Percentiles rank a stretch among this genome's conserved stretches.
phyloP scores from a whole-genome alignment of 1,140 invertebrate genomes.

The honey bee (Apis mellifera) region Amel_HAv3.1 CM009939.2:9792001-9792500 shows the following conservation, averaged over 20 bases:
- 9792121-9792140: neutral
- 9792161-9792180: conserved; percentile 2
- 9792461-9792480: neutral
- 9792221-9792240: neutral
- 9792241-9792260: neutral
- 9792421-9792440: neutral
- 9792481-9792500: neutral
- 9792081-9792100: conserved; percentile 25
- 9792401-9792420: neutral
- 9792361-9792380: conserved; percentile 6
- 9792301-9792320: conserved; percentile 41
- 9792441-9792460: neutral
- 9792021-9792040: neutral
- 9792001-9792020: neutral
- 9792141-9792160: neutral
- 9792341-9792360: conserved; percentile 14
- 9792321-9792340: conserved; percentile 33
- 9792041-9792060: neutral
- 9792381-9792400: no score
- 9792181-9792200: neutral
- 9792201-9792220: neutral
- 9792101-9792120: neutral
- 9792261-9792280: neutral
- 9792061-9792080: neutral
- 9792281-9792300: conserved; percentile 1